A percentile compares a stretch with the other conserved stretches of the same genome.
These are phyloP conservation scores for Astatoreochromis straeleni DNA, from an alignment of 2,113 vertebrate genomes.

Conservation along the genomic window DNA sequence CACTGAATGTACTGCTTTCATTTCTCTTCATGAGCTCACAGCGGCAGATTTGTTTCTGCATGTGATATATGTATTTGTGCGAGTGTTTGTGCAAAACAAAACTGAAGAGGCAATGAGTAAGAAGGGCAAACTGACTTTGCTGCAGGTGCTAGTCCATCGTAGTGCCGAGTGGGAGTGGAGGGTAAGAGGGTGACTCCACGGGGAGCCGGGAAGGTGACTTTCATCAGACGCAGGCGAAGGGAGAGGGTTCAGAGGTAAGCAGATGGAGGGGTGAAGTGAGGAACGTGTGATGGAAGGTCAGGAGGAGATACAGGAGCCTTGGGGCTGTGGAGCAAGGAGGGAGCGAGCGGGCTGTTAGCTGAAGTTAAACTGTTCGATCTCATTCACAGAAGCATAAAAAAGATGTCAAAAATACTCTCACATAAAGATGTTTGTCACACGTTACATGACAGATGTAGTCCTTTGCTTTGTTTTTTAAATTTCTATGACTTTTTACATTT, in stretches of 20 bases:
- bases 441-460: not conserved
- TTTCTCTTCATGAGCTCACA: not conserved
- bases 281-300: slow-evolving; percentile 34
- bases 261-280: slow-evolving; percentile 44
- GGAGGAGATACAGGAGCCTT: not conserved
- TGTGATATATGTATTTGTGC: not conserved
- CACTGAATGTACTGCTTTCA: not conserved
- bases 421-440: not conserved
- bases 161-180: not conserved
- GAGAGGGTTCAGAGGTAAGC: slow-evolving; percentile 41
- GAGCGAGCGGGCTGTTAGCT: not conserved
- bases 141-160: slow-evolving; percentile 16
- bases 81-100: not conserved
- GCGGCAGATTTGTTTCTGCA: not conserved
- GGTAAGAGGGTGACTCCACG: not conserved
- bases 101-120: not conserved
- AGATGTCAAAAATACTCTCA: not conserved
- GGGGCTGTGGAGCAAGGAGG: not conserved
- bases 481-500: not conserved
- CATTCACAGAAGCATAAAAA: not conserved
- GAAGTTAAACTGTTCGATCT: not conserved
- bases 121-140: slow-evolving; percentile 18
- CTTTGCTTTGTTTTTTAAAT: not conserved
- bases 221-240: slow-evolving; percentile 24
- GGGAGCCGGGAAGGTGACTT: slow-evolving; percentile 48